Conservation (phyloP, 1,140 invertebrate species). For the Tetraneura akinire region DNA sequence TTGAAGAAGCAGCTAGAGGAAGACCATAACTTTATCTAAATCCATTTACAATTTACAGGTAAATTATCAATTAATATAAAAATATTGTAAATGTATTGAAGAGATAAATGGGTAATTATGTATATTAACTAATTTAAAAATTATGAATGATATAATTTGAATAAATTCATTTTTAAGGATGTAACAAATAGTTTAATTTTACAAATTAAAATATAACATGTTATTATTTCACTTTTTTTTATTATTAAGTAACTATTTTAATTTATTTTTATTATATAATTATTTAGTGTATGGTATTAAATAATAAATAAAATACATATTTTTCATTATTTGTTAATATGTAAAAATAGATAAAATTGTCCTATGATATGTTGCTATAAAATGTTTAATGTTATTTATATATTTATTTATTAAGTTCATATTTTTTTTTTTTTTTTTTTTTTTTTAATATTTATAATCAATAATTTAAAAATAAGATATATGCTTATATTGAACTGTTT, state of each 20-base stretch:
- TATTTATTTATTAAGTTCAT: neutral
- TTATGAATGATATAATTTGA: neutral
- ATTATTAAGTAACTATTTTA: neutral
- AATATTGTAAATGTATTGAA: neutral
- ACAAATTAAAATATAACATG: neutral
- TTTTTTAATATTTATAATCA: neutral
- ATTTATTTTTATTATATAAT: neutral
- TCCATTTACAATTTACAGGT: neutral
- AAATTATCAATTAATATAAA: neutral
- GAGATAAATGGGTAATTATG: neutral
- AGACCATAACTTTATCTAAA: constrained; percentile 18
- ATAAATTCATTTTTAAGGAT: neutral
- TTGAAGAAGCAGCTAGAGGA: constrained; percentile 81
- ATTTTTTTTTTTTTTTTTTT: neutral
- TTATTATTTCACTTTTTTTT: constrained; percentile 22
- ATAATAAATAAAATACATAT: neutral
- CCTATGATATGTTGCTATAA: neutral
- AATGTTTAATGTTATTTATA: neutral
- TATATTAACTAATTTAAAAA: neutral
- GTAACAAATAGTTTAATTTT: neutral
- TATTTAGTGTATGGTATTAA: constrained; percentile 26
- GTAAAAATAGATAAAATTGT: neutral
- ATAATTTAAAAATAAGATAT: neutral
- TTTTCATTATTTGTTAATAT: constrained; percentile 3
- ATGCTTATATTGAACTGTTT: constrained; percentile 17